Evolutionary conservation across 2,797 vertebrate genomes (phyloP).

Genomic region (Pteronotus mesoamericanus): DNA sequence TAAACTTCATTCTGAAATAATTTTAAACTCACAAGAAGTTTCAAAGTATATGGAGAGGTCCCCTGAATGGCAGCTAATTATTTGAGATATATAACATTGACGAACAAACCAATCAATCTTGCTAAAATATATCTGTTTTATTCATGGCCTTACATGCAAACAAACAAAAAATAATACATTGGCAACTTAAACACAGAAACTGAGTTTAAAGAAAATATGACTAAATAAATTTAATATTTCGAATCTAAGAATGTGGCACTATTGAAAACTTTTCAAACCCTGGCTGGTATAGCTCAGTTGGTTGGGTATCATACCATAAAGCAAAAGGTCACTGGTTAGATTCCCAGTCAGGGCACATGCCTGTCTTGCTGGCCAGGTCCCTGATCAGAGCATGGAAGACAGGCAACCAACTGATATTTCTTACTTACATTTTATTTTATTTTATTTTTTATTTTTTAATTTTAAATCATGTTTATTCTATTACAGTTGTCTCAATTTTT

Average conservation of each 20-base stretch:
- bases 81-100: background rate
- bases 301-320: too few relatives aligned
- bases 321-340: too few relatives aligned
- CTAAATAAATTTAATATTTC: background rate
- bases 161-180: background rate
- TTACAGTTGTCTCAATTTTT: too few relatives aligned
- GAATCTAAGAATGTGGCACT: background rate
- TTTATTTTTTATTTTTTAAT: too few relatives aligned
- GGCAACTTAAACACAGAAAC: background rate
- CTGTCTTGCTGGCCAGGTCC: too few relatives aligned
- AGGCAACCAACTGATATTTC: too few relatives aligned
- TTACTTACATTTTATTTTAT: too few relatives aligned
- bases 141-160: background rate
- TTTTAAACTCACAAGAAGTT: background rate
- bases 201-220: background rate
- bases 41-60: background rate
- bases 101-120: background rate
- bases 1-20: background rate
- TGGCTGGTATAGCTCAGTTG: too few relatives aligned
- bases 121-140: background rate
- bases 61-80: background rate
- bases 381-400: too few relatives aligned
- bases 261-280: background rate
- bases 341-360: too few relatives aligned
- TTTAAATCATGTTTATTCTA: too few relatives aligned